phyloP scores from a whole-genome alignment of 92 coral and sea anemone species.

The Heliopora coerulea region DNA sequence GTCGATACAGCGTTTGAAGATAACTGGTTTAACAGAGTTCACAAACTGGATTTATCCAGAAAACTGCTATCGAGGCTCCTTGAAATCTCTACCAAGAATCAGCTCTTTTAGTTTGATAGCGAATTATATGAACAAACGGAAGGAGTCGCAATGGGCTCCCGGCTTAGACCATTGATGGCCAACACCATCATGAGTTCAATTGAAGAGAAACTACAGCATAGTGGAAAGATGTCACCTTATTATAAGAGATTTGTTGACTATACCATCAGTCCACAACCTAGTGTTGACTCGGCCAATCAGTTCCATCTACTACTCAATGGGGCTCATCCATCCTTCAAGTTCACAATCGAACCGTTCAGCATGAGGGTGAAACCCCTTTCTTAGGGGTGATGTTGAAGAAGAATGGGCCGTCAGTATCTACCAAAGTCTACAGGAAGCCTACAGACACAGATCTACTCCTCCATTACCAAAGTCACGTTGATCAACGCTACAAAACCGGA shows the following conservation, averaged over 20 bases:
- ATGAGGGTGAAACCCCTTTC: too few species aligned
- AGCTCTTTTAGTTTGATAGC: constrained; percentile 23
- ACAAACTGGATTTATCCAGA: constrained; percentile 37
- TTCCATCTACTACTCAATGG: too few species aligned
- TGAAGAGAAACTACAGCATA: constrained; percentile 47
- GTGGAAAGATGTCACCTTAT: constrained; percentile 42
- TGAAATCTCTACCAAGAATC: constrained; percentile 23
- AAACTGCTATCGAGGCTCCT: constrained; percentile 23
- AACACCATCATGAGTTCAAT: constrained; percentile 38
- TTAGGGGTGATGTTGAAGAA: too few species aligned
- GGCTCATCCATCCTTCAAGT: too few species aligned
- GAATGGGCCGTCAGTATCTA: too few species aligned
- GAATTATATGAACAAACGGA: constrained; percentile 26
- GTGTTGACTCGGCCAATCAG: too few species aligned
- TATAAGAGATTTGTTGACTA: constrained; percentile 7
- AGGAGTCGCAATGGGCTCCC: constrained; percentile 36
- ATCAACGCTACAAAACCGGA: too few species aligned
- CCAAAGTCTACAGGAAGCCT: too few species aligned
- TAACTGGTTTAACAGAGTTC: constrained; percentile 39
- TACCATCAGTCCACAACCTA: too few species aligned
- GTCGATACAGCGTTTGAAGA: constrained; percentile 45
- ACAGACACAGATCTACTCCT: too few species aligned
- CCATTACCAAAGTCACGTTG: too few species aligned
- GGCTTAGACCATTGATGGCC: constrained; percentile 23
- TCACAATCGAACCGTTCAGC: too few species aligned